Conservation (phyloP, 2,113 vertebrate species). For the Elaphurus davidianus region DNA sequence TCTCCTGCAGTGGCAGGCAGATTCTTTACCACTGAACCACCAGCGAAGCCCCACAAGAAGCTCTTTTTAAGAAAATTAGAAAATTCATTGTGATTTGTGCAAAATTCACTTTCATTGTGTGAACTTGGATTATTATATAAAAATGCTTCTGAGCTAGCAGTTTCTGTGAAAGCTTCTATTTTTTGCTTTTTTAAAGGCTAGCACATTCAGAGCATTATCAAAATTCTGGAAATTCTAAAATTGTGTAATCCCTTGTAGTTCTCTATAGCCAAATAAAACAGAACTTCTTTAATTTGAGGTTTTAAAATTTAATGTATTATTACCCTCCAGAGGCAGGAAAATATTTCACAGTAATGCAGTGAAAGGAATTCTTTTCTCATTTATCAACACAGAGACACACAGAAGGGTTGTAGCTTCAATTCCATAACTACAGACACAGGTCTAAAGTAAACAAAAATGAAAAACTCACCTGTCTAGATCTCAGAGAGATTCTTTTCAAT, state of each 20-base stretch:
- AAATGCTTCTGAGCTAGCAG: not conserved
- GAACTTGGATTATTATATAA: not conserved
- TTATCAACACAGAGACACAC: not conserved
- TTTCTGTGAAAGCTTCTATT: not conserved
- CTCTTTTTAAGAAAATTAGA: not conserved
- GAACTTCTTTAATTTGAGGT: not conserved
- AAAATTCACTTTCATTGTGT: not conserved
- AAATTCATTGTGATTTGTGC: not conserved
- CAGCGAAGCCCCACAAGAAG: not conserved
- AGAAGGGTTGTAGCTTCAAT: not conserved
- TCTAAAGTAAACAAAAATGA: not conserved
- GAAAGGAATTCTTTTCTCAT: not conserved
- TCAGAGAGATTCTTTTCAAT: not conserved
- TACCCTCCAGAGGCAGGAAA: not conserved
- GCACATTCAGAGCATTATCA: not conserved
- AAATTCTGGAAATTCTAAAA: constrained; percentile 16
- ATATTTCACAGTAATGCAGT: not conserved
- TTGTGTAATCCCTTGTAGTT: not conserved
- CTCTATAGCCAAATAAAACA: not conserved
- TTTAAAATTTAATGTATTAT: constrained; percentile 4
- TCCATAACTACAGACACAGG: not conserved
- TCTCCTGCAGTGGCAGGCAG: not conserved
- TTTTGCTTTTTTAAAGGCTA: not conserved
- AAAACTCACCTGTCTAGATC: not conserved
- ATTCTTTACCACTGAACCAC: not conserved